Conservation (phyloP, 2,888 invertebrate species). For the Clusia tigrina region DNA sequence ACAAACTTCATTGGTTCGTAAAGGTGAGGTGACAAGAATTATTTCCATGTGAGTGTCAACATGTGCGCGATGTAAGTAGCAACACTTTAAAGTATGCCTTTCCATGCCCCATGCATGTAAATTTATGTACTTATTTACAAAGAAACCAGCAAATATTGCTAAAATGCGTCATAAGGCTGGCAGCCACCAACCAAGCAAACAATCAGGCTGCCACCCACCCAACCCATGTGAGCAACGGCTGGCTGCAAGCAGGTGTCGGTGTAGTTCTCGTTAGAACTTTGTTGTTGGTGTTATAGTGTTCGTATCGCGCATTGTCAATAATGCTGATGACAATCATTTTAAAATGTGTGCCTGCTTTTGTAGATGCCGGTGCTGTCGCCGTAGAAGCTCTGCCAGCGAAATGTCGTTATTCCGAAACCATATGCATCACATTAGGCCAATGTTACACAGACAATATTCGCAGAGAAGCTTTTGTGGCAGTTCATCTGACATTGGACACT, state of each 20-base stretch:
- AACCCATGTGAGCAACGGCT: neutral
- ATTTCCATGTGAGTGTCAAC: too few relatives aligned
- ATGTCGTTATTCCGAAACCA: too few relatives aligned
- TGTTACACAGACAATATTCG: too few relatives aligned
- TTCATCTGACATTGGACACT: too few relatives aligned
- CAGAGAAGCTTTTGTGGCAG: too few relatives aligned
- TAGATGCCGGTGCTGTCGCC: neutral
- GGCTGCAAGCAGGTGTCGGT: neutral
- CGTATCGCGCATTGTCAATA: neutral
- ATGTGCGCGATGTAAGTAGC: too few relatives aligned
- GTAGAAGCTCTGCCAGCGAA: too few relatives aligned
- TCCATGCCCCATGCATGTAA: neutral
- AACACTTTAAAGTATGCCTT: too few relatives aligned
- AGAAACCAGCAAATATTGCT: neutral
- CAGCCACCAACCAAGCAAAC: neutral
- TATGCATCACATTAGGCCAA: too few relatives aligned
- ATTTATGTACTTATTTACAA: neutral
- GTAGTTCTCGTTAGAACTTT: neutral
- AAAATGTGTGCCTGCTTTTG: constrained; percentile 5
- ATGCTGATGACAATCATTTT: constrained; percentile 1
- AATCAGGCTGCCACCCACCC: neutral
- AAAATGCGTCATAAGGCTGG: constrained; percentile 1
- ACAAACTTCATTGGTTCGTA: too few relatives aligned
- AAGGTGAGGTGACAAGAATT: too few relatives aligned
- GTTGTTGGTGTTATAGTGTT: neutral